A percentile compares a stretch with the other conserved stretches of the same genome.
phyloP scores from a whole-genome alignment of 2,888 invertebrate genomes.

The Harpalus rubripes region DNA sequence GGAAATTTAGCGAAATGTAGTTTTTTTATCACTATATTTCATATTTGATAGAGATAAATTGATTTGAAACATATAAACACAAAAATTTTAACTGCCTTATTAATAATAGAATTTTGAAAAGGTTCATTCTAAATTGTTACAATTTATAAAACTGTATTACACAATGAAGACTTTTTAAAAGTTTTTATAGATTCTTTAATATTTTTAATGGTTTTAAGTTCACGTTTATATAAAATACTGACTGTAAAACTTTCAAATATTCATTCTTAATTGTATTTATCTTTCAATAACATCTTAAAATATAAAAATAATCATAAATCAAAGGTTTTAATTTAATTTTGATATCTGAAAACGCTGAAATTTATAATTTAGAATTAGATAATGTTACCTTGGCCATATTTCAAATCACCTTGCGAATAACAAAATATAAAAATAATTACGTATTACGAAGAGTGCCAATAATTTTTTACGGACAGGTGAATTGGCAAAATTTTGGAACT shows the following conservation, averaged over 20 bases:
- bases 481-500: background rate
- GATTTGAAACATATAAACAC: background rate
- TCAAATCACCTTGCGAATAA: background rate
- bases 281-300: background rate
- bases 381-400: background rate
- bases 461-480: background rate
- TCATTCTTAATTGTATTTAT: background rate
- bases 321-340: background rate
- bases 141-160: background rate
- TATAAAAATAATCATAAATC: background rate
- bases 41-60: background rate
- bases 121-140: background rate
- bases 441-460: background rate
- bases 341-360: background rate
- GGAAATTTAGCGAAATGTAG: background rate
- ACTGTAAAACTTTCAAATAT: background rate
- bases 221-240: background rate
- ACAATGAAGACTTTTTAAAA: background rate
- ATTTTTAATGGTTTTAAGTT: background rate
- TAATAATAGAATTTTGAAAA: background rate
- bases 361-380: background rate
- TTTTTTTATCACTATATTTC: background rate
- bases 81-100: background rate
- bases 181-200: background rate
- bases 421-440: constrained; percentile 7